These are phyloP conservation scores for Xyrauchen texanus DNA, from an alignment of 2,113 vertebrate genomes.

Conservation along the genomic window DNA sequence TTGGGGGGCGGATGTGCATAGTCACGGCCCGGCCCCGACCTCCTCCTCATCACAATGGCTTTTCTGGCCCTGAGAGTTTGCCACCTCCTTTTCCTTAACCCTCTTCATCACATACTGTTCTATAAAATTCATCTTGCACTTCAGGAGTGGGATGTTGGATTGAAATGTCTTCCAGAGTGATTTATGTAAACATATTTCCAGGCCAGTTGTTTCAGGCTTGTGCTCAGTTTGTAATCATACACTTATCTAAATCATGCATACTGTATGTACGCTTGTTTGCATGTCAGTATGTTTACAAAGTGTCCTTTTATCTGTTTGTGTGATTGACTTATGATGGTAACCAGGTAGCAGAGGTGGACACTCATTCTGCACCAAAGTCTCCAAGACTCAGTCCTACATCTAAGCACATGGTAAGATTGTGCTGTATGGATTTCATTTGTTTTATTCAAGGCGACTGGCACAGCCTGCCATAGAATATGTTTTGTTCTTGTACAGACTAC, in stretches of 20 bases:
- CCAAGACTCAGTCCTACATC: conserved; percentile 36
- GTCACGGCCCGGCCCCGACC: no score
- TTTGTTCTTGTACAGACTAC: background rate
- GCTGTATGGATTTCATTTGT: background rate
- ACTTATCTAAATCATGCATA: background rate
- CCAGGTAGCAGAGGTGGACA: conserved; percentile 17
- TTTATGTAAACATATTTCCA: no score
- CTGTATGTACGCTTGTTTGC: no score
- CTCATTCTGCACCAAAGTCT: conserved; percentile 30
- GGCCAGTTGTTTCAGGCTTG: no score
- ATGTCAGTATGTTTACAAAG: no score
- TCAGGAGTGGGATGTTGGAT: background rate
- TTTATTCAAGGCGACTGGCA: background rate
- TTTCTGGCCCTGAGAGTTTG: no score
- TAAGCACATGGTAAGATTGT: conserved; percentile 43
- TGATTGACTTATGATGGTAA: conserved; percentile 45
- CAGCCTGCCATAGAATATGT: no score
- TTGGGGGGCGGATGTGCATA: no score
- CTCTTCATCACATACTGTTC: background rate
- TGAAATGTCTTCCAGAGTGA: background rate
- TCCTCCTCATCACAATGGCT: no score
- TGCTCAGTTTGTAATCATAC: background rate
- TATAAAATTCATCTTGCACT: background rate
- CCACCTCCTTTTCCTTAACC: background rate
- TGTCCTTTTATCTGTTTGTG: background rate